Evolutionary conservation across 2,113 vertebrate genomes (phyloP).

Genomic region (Mesembrinibis cayennensis): DNA sequence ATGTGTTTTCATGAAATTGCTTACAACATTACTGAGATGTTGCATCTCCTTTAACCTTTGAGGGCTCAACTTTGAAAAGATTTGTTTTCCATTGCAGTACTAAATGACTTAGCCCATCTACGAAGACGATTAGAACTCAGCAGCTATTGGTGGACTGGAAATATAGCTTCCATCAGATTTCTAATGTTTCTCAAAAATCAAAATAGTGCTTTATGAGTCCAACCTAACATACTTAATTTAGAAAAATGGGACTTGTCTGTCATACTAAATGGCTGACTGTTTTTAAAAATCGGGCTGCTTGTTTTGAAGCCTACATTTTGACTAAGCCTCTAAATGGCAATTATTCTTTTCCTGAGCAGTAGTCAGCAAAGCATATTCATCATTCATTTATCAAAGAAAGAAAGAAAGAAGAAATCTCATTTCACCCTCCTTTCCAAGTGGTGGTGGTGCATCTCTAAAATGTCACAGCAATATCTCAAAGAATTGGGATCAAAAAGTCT

Average conservation of each 20-base stretch:
- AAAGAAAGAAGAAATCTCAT: neutral
- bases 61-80: neutral
- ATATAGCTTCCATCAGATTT: neutral
- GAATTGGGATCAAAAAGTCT: neutral
- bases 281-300: neutral
- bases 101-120: neutral
- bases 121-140: neutral
- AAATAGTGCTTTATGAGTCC: neutral
- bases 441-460: neutral
- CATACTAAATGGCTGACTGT: neutral
- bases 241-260: neutral
- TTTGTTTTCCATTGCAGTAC: slow-evolving; percentile 1
- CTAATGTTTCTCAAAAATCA: neutral
- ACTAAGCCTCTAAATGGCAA: neutral
- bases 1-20: neutral
- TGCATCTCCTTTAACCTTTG: slow-evolving; percentile 52
- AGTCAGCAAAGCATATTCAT: neutral
- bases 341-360: neutral
- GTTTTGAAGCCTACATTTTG: neutral
- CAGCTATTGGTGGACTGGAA: neutral
- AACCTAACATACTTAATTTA: neutral
- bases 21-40: neutral
- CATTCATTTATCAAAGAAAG: neutral
- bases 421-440: neutral
- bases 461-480: neutral